A percentile compares a stretch with the other conserved stretches of the same genome.
These are phyloP conservation scores for Calliphora vomitoria DNA, from an alignment of 2,888 invertebrate genomes.

Conservation along the genomic window DNA sequence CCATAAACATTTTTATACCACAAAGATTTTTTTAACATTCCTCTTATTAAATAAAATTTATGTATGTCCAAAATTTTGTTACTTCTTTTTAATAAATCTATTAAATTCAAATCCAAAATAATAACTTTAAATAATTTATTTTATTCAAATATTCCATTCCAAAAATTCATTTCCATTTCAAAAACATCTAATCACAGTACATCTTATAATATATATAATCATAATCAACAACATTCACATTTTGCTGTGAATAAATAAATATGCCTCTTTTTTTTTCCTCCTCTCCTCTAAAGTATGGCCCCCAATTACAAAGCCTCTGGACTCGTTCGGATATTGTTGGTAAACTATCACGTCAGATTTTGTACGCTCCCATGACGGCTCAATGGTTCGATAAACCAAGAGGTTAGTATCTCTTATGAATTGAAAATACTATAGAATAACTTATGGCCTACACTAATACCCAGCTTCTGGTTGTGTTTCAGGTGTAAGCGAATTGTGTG, in stretches of 20 bases:
- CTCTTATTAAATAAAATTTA: too few species aligned
- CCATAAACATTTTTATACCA: too few species aligned
- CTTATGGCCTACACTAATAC: conserved; percentile 61
- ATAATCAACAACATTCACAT: too few species aligned
- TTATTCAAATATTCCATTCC: too few species aligned
- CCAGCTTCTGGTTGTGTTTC: conserved; percentile 59
- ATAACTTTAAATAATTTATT: too few species aligned
- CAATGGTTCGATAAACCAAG: conserved; percentile 83
- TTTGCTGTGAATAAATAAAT: not conserved
- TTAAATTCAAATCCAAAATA: too few species aligned
- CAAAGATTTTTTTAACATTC: too few species aligned
- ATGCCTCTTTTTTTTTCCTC: conserved; percentile 73
- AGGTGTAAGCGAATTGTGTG: conserved; percentile 80
- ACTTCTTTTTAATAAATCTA: too few species aligned
- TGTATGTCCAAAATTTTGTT: too few species aligned
- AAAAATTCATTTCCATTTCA: too few species aligned
- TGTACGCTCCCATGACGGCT: conserved; percentile 82
- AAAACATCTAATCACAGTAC: too few species aligned
- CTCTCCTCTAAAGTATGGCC: conserved; percentile 87
- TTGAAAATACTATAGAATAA: not conserved
- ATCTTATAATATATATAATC: too few species aligned
- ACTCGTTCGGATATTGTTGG: conserved; percentile 83
- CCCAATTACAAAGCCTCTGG: conserved; percentile 88
- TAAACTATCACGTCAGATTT: conserved; percentile 80
- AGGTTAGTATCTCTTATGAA: conserved; percentile 74